phyloP scores from a whole-genome alignment of 1,140 invertebrate species.

The Aphelenchoides fujianensis region DNA sequence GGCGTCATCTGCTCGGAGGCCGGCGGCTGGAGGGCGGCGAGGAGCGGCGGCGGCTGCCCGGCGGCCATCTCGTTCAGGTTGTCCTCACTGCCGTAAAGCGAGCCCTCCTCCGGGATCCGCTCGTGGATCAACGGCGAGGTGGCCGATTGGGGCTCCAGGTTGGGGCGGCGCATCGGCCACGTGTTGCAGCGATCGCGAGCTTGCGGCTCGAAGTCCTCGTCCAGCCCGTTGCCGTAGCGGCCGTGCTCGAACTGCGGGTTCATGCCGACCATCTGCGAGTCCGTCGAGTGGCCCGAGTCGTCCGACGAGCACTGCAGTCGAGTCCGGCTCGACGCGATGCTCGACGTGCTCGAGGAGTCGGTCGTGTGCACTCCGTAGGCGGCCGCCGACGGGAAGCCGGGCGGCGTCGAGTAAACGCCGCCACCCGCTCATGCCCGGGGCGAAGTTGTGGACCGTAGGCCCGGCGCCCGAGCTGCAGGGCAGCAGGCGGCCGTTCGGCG shows the following conservation, averaged over 20 bases:
- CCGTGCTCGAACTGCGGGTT: background rate
- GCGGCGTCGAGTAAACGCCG: background rate
- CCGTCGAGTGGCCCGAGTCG: background rate
- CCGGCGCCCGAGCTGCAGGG: background rate
- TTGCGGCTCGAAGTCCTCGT: background rate
- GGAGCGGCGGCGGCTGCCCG: background rate
- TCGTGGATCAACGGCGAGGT: constrained; percentile 68
- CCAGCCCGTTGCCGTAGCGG: background rate
- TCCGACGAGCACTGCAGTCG: background rate
- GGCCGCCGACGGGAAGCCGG: background rate
- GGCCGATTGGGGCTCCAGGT: constrained; percentile 46
- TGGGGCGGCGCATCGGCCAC: constrained; percentile 76
- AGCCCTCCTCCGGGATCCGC: constrained; percentile 74
- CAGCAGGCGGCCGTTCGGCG: background rate
- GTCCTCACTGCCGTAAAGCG: background rate
- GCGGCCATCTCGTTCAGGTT: background rate
- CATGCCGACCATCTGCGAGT: background rate
- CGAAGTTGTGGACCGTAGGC: background rate
- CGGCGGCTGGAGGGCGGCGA: background rate
- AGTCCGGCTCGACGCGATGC: constrained; percentile 10
- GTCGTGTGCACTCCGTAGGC: background rate
- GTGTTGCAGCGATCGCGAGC: constrained; percentile 87
- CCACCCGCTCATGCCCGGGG: background rate
- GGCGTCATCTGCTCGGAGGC: background rate
- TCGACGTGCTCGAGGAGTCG: constrained; percentile 11